A percentile compares a stretch with the other conserved stretches of the same genome.
phyloP scores from a whole-genome alignment of 2,797 vertebrate genomes.

The Sylvilagus floridanus region DNA sequence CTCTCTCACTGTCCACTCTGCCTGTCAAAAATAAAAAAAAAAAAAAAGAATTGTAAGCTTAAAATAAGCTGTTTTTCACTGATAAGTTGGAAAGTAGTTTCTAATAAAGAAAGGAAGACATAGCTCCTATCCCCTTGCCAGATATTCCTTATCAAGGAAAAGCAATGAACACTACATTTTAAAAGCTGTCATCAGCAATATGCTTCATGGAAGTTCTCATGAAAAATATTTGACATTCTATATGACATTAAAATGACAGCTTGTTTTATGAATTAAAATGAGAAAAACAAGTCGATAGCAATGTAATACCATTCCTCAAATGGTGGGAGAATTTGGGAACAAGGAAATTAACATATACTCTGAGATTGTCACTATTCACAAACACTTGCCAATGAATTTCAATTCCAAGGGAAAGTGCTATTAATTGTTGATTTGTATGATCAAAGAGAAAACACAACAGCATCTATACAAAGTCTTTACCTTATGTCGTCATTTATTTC shows the following conservation, averaged over 20 bases:
- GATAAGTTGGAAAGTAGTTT: not conserved
- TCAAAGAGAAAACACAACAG: not conserved
- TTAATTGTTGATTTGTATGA: not conserved
- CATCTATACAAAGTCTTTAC: not conserved
- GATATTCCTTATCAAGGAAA: not conserved
- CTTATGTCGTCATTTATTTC: not conserved
- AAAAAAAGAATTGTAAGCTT: slow-evolving; percentile 2
- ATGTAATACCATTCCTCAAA: not conserved
- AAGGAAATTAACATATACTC: not conserved
- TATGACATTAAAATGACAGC: not conserved
- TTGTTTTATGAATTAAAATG: not conserved
- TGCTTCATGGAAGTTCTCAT: not conserved
- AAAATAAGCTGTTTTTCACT: not conserved
- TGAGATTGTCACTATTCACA: not conserved
- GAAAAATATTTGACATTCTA: not conserved
- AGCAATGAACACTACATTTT: not conserved
- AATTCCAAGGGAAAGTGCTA: not conserved
- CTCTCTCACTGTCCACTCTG: too few relatives aligned
- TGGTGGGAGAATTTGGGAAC: not conserved
- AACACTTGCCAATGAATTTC: not conserved
- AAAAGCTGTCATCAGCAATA: not conserved
- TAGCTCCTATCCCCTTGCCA: not conserved
- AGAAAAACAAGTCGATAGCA: not conserved
- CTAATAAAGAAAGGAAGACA: slow-evolving; percentile 22
- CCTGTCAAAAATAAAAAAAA: too few relatives aligned